Evolutionary conservation across 1,140 invertebrate species (phyloP), one percentile per base, ranked within the genome.

Genomic region (Drosophila ironensis): DNA sequence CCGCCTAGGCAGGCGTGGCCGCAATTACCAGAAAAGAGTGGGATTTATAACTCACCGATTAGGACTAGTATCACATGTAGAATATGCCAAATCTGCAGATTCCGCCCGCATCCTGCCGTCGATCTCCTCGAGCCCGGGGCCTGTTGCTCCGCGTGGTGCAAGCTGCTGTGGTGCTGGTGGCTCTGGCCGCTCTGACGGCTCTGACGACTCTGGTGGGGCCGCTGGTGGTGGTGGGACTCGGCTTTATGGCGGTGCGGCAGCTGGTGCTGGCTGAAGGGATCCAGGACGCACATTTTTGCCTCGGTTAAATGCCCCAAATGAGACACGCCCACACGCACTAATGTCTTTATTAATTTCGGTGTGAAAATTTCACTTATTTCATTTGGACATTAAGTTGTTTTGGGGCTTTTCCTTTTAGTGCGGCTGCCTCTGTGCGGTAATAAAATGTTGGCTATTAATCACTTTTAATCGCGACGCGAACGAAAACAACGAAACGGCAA

Each of bases 61-160:
- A 88, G 80, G 67, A 88, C 87, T 77, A 88, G 74, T 88, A 88
- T 88, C 73, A 88, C 76, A 87, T 88, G 84, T 52, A 88, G 74
- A 41, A 88, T 87, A 47, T 87, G 75, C 87, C 87, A 88, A 56
- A 88, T 54, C 54, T 88, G 76, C 54, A 86, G 57, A 64, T 70
- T 69, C 51, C 19, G 35, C 24, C 27, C 63, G 52, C 50, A 25
- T 54, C 45, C 64, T 66, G 57, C 53, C 46, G 63, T 19, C 42
- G 44, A 44, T 38, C 53, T 42, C 35, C 20, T 73, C 25, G 54
- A 19, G 16, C 73, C 33, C 14, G 44, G 44, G 17, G 54, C 38
- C 27, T 82, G 73, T 20, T 72, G 76, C 46, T 87, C 61, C 25
- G 12, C 25, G 37, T 67, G 64, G 45, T 8, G 30, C 30, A 11